Evolutionary conservation across 2,113 vertebrate species (phyloP), one percentile per base, ranked within the genome.

Genomic region (Vimba vimba): DNA sequence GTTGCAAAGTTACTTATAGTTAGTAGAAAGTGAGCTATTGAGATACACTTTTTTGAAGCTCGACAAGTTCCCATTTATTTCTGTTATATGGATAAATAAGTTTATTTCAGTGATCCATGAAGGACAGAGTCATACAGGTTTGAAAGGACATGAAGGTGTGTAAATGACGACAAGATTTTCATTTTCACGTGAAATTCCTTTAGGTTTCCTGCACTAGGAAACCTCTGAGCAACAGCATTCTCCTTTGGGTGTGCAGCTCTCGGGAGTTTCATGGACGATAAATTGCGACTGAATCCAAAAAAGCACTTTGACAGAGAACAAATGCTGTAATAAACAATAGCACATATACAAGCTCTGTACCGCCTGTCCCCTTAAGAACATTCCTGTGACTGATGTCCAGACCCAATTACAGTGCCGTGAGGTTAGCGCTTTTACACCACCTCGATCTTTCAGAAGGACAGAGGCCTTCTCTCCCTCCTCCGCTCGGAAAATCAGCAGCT

Each of bases 361-460:
- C 33, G 13, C 68, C 85, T 79, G 57, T 47, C 76, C 39, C 83
- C 79, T 82, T 57, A 73, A 83, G 82, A 83, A 83, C 62, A 55
- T 85, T 83, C 64, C 30, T 64, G 17, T 62, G 74, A 85, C 81
- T 85, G 85, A 87, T 79, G 66, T 47, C 47, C 64, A 79, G 71
- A 64, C 55, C 55, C 27, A 79, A 89, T 87, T 83, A 85, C 86
- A 87, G 86, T 27, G 82, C 66, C 69, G 30, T 27, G 52, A 62
- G 83, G 43, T 59, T 45, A 82, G 47, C 13, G 81, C 80, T 73
- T 86, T 87, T 85, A 85, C 45, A 74, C 45, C 83, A 75, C 69
- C 57, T 19, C 69, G 52, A 73, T 88, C 89, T 88, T 85, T 78
- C 74, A 85, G 82, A 57, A 86, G 84, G 76, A 88, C 76, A 79